Evolutionary conservation across 1,140 invertebrate genomes (phyloP), one percentile per base, ranked within the genome.

Genomic region (Dryas iulia): DNA sequence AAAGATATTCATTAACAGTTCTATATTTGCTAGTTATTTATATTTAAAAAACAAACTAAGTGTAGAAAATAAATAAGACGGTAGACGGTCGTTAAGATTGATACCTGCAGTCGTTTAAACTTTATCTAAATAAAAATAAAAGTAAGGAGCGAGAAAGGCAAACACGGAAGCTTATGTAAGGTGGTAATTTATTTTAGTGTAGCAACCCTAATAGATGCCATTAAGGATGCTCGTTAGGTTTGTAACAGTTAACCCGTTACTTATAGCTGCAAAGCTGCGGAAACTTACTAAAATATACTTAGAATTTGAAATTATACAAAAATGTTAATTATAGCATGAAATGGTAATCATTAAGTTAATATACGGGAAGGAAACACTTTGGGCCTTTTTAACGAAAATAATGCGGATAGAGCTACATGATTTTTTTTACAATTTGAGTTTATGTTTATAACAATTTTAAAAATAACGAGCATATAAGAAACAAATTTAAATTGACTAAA

Each of bases 131-230:
- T 58, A 30, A 31, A 31, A 28, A 58, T 58, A 58, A 28, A 30
- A 31, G 60, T 52, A 31, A 26, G 28, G 23, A 63, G 12, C 30
- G 52, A 12, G 52, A 24, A 63, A 54, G 14, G 52, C 52, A 63
- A 63, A 62, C 47, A 47, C 18, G 12, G n/a, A 33, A 56, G 47
- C 61, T 63, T 54, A 39, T 53, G 39, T 60, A 67, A 67, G 52
- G 59, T 54, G 59, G 66, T 61, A 61, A 67, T 67, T 54, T 67
- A 61, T 67, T 67, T 60, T 25, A 59, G 64, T 28, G 35, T 53
- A 54, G 65, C 58, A 60, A 66, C 57, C 56, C 63, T 65, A 57
- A 57, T 59, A 47, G 28, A 54, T 53, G 58, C 28, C 31, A 67
- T 67, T 61, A 67, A 33, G 47, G 28, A 7, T 28, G 47, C 66